Evolutionary conservation across 2,888 invertebrate genomes (phyloP).

Genomic region (Melieria crassipennis): DNA sequence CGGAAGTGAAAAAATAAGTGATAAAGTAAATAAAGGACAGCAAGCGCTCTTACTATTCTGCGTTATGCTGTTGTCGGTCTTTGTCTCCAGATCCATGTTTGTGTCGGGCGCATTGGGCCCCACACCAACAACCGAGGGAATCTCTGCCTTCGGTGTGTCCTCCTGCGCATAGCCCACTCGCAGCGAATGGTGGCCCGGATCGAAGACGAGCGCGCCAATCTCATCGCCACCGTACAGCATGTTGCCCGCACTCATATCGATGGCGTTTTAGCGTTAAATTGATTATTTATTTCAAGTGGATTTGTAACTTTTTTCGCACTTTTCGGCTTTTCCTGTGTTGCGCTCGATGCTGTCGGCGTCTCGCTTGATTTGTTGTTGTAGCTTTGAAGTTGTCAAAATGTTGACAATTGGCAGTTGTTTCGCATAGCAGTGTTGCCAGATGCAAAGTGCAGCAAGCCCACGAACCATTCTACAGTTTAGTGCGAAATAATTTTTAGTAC

Average conservation of each 20-base stretch:
- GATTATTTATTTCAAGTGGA: too few relatives aligned
- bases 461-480: too few relatives aligned
- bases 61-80: slow-evolving; percentile 79
- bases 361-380: too few relatives aligned
- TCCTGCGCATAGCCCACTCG: slow-evolving; percentile 90
- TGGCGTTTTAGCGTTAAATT: too few relatives aligned
- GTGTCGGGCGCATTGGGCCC: slow-evolving; percentile 73
- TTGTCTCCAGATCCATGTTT: slow-evolving; percentile 79
- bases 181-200: slow-evolving; percentile 90
- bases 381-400: too few relatives aligned
- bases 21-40: slow-evolving; percentile 5
- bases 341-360: too few relatives aligned
- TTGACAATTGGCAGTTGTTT: too few relatives aligned
- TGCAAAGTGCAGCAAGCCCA: too few relatives aligned
- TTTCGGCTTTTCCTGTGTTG: too few relatives aligned
- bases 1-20: background rate
- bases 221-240: slow-evolving; percentile 96
- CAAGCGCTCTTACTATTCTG: slow-evolving; percentile 56
- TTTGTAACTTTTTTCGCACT: too few relatives aligned
- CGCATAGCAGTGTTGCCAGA: too few relatives aligned
- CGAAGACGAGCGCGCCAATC: slow-evolving; percentile 97
- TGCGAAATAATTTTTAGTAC: too few relatives aligned
- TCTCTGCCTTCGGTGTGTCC: slow-evolving; percentile 99
- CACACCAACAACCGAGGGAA: slow-evolving; percentile 91
- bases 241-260: slow-evolving; percentile 67